Evolutionary conservation across 1,140 invertebrate genomes (phyloP).

Genomic region (Achroia grisella): DNA sequence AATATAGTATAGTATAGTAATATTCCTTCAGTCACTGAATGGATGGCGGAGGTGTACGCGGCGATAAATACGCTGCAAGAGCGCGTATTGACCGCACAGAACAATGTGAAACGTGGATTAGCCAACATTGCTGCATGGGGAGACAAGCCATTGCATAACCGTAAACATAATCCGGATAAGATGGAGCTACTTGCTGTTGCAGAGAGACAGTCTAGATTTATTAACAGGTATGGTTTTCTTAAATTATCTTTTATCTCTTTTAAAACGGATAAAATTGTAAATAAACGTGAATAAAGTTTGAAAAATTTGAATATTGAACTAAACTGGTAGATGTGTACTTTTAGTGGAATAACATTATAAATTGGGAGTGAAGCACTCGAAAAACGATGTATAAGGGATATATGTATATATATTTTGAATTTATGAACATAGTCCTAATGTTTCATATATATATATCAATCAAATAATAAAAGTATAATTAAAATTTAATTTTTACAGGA

Average conservation of each 20-base stretch:
- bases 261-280: too few relatives aligned
- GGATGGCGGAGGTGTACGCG: conserved; percentile 64
- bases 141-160: conserved; percentile 79
- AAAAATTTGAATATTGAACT: too few relatives aligned
- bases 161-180: conserved; percentile 55
- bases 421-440: too few relatives aligned
- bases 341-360: too few relatives aligned
- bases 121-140: conserved; percentile 80
- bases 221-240: conserved; percentile 35
- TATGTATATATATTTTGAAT: too few relatives aligned
- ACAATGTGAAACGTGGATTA: conserved; percentile 75
- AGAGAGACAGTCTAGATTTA: conserved; percentile 47
- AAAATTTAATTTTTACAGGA: conserved; percentile 21
- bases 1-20: too few relatives aligned
- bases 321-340: too few relatives aligned
- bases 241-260: too few relatives aligned
- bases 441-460: too few relatives aligned
- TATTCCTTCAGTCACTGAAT: conserved; percentile 51
- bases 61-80: conserved; percentile 75
- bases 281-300: not conserved
- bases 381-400: too few relatives aligned
- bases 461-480: not conserved
- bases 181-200: conserved; percentile 54
- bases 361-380: too few relatives aligned
- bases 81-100: conserved; percentile 79